Conservation (phyloP, 2,888 invertebrate species). For the Aphelenchoides bicaudatus region DNA sequence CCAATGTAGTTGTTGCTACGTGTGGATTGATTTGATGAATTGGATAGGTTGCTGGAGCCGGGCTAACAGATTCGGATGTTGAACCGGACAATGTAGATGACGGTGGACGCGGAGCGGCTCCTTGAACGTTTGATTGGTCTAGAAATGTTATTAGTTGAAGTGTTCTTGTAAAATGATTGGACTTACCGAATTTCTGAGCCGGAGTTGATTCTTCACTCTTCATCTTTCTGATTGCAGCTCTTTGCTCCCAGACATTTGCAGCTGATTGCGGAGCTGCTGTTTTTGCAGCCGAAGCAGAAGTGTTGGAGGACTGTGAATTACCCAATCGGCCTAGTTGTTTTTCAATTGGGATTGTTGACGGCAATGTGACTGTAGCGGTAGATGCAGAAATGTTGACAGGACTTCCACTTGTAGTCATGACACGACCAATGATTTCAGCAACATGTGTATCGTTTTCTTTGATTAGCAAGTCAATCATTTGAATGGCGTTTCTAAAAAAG, state of each 20-base stretch:
- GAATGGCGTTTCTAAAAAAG: constrained; percentile 75
- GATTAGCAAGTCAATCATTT: constrained; percentile 82
- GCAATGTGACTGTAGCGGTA: not conserved
- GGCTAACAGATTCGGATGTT: constrained; percentile 9
- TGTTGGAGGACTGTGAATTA: not conserved
- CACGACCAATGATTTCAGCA: constrained; percentile 46
- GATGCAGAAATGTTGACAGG: not conserved
- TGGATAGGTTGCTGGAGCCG: not conserved
- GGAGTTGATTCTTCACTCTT: constrained; percentile 11
- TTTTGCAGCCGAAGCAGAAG: constrained; percentile 27
- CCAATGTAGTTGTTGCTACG: not conserved
- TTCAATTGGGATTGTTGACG: not conserved
- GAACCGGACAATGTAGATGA: not conserved
- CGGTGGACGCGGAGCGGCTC: not conserved
- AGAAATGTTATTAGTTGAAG: too few relatives aligned
- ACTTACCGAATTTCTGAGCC: not conserved
- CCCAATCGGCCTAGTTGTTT: not conserved
- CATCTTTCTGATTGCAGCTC: constrained; percentile 68
- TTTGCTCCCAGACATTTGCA: constrained; percentile 69
- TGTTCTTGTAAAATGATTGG: too few relatives aligned
- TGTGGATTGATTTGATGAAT: not conserved
- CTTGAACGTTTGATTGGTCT: not conserved
- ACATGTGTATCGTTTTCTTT: constrained; percentile 79
- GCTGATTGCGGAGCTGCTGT: constrained; percentile 15
- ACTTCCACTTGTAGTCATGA: constrained; percentile 17